phyloP scores from a whole-genome alignment of 2,888 invertebrate genomes.

The Lydus trimaculatus region DNA sequence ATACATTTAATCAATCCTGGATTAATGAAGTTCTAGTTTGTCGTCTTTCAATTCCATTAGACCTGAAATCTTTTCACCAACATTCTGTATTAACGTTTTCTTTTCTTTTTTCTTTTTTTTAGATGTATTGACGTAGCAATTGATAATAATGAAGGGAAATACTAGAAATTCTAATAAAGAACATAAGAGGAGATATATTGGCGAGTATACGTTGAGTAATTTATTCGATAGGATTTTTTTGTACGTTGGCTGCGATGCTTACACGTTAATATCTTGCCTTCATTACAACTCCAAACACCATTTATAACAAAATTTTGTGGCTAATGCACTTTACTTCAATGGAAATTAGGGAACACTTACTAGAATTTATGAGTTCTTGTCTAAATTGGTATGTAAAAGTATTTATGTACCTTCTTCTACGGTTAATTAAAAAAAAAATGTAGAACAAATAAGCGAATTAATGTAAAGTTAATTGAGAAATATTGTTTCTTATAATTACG shows the following conservation, averaged over 20 bases:
- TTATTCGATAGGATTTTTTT: too few species aligned
- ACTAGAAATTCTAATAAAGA: background rate
- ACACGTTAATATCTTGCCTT: background rate
- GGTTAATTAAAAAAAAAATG: background rate
- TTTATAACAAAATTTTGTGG: background rate
- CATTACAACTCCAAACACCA: background rate
- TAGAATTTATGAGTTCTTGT: background rate
- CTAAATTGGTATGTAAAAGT: background rate
- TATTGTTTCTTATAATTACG: background rate
- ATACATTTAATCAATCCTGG: background rate
- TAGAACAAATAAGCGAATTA: background rate
- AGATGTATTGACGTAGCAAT: background rate
- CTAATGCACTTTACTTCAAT: background rate
- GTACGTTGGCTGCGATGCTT: background rate
- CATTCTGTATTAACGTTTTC: background rate
- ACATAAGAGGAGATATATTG: too few species aligned
- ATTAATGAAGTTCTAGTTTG: background rate
- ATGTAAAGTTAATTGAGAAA: background rate
- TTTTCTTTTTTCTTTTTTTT: too few species aligned
- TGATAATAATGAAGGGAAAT: too few species aligned
- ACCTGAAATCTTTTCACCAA: background rate
- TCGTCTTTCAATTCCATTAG: background rate
- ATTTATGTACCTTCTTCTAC: background rate
- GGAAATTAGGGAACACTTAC: background rate
- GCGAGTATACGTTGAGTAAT: too few species aligned